Conservation (phyloP, 37 sponge, comb jelly and placozoan species). For the Spongilla lacustris region DNA sequence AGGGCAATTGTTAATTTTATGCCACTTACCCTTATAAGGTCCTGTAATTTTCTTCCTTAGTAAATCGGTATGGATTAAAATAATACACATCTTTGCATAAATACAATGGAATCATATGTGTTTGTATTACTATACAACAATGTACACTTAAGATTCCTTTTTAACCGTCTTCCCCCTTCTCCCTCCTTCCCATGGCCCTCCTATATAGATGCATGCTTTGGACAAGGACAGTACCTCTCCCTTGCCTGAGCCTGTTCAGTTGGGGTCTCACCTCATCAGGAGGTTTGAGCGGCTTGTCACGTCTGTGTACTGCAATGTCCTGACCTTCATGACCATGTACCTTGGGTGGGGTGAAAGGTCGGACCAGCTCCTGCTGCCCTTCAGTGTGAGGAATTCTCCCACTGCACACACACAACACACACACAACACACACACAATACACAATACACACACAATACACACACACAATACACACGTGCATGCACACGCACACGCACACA, state of each 20-base stretch:
- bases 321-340: neutral
- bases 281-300: constrained; percentile 36
- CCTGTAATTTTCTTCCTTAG: no score
- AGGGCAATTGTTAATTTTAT: no score
- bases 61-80: no score
- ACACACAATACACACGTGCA: no score
- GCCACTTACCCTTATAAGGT: no score
- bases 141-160: neutral
- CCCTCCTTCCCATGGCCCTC: neutral
- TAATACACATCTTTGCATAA: no score
- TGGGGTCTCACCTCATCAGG: constrained; percentile 35
- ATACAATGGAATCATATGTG: no score
- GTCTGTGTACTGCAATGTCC: constrained; percentile 28
- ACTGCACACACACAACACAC: neutral
- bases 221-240: neutral
- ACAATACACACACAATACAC: no score
- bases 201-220: neutral
- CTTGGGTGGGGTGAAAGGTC: neutral
- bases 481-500: no score
- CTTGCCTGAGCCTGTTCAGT: neutral
- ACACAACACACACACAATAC: neutral
- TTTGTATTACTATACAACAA: neutral
- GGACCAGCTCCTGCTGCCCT: no score
- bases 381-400: no score
- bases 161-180: no score